These are phyloP conservation scores for Watsonalla binaria DNA, from an alignment of 2,888 invertebrate species.

Conservation along the genomic window DNA sequence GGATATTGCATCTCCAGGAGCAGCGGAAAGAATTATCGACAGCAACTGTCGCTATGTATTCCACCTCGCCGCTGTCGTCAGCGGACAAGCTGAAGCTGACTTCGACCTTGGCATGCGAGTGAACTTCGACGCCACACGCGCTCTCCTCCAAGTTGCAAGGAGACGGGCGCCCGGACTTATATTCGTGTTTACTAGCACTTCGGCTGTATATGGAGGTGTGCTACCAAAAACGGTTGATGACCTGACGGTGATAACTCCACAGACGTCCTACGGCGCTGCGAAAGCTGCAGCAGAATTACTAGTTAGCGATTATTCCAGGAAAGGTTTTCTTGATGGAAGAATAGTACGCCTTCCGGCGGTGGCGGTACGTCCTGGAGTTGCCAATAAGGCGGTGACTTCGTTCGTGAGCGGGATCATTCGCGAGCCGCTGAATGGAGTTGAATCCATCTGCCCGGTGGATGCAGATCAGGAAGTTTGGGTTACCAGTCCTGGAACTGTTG, in stretches of 20 bases:
- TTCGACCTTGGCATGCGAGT: constrained; percentile 58
- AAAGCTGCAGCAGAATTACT: constrained; percentile 64
- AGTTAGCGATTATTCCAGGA: constrained; percentile 58
- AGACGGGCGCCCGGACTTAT: constrained; percentile 30
- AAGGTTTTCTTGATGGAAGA: constrained; percentile 53
- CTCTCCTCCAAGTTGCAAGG: constrained; percentile 49
- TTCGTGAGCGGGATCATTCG: constrained; percentile 63
- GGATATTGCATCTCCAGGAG: constrained; percentile 21
- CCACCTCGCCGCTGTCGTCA: constrained; percentile 64
- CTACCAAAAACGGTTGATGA: constrained; percentile 44
- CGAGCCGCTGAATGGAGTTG: constrained; percentile 50
- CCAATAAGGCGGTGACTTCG: constrained; percentile 63
- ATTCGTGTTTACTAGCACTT: constrained; percentile 55
- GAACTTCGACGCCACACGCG: constrained; percentile 59
- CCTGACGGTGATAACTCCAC: constrained; percentile 47
- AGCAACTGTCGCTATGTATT: constrained; percentile 43
- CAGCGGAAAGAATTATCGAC: constrained; percentile 35
- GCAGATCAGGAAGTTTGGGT: constrained; percentile 49
- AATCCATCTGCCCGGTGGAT: constrained; percentile 45
- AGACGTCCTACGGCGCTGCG: constrained; percentile 58
- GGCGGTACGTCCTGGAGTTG: constrained; percentile 52
- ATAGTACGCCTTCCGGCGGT: constrained; percentile 60
- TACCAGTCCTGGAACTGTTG: constrained; percentile 47
- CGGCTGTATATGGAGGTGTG: constrained; percentile 55
- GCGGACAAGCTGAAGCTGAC: constrained; percentile 60